Conservation (phyloP, 1,140 invertebrate genomes). For the Meloidogyne chitwoodi region DNA sequence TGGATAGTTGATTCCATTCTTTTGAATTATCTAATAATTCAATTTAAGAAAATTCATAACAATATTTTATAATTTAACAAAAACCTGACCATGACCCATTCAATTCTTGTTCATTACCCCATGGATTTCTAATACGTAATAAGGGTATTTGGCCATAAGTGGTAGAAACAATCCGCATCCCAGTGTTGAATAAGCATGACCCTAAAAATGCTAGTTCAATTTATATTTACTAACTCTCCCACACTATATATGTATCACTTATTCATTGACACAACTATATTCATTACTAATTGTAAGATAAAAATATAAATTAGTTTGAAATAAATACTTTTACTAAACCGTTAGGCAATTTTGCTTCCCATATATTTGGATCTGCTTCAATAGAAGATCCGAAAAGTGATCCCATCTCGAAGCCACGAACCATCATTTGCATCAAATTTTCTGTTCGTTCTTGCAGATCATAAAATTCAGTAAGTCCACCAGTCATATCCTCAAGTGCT, state of each 20-base stretch:
- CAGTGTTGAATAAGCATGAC: slow-evolving; percentile 91
- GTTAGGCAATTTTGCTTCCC: slow-evolving; percentile 82
- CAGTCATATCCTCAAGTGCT: slow-evolving; percentile 94
- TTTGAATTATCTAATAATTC: slow-evolving; percentile 70
- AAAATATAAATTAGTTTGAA: too few relatives aligned
- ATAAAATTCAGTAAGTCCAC: slow-evolving; percentile 91
- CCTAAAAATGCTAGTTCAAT: too few relatives aligned
- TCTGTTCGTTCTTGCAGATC: slow-evolving; percentile 72
- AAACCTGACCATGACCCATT: slow-evolving; percentile 74
- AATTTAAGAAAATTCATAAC: too few relatives aligned
- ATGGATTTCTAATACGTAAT: slow-evolving; percentile 86
- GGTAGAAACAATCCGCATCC: slow-evolving; percentile 74
- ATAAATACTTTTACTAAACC: slow-evolving; percentile 84
- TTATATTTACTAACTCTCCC: too few relatives aligned
- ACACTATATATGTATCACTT: too few relatives aligned
- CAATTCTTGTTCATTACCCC: slow-evolving; percentile 82
- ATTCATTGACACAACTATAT: too few relatives aligned
- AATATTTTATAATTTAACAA: too few relatives aligned
- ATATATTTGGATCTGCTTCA: slow-evolving; percentile 65
- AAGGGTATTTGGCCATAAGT: slow-evolving; percentile 76
- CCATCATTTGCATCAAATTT: slow-evolving; percentile 68
- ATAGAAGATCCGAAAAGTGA: slow-evolving; percentile 74
- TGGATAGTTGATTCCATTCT: slow-evolving; percentile 87
- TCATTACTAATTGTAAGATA: too few relatives aligned
- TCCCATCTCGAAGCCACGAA: slow-evolving; percentile 59